Conservation (phyloP, 2,888 invertebrate species). For the Calliopum simillimum region DNA sequence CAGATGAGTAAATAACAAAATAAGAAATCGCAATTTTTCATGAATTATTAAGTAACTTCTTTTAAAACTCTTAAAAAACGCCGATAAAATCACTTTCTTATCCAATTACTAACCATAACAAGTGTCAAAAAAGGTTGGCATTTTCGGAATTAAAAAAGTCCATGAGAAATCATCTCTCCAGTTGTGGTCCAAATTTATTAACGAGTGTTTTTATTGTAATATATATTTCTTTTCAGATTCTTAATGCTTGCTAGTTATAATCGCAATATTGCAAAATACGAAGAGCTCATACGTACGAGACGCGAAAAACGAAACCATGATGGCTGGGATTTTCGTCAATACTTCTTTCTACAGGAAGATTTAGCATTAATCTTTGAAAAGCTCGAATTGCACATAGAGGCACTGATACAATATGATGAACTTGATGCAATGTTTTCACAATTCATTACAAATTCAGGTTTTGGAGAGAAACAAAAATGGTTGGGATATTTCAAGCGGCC, state of each 20-base stretch:
- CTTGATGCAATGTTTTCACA: conserved; percentile 96
- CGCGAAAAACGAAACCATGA: conserved; percentile 90
- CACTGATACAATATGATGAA: conserved; percentile 96
- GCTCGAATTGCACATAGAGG: conserved; percentile 92
- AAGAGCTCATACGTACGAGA: conserved; percentile 89
- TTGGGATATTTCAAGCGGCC: conserved; percentile 83
- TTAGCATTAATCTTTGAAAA: conserved; percentile 94
- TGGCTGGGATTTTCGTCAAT: conserved; percentile 94
- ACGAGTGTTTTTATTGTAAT: background rate
- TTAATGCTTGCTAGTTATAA: conserved; percentile 88
- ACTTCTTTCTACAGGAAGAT: conserved; percentile 95
- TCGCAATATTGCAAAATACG: conserved; percentile 85
- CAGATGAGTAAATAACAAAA: no score
- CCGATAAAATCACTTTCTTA: no score
- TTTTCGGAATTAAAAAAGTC: background rate
- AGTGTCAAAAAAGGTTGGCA: background rate
- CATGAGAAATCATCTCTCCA: no score
- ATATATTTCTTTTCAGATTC: conserved; percentile 55
- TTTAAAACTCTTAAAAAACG: no score
- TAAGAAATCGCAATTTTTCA: no score
- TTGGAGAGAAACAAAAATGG: conserved; percentile 89
- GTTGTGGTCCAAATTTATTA: no score
- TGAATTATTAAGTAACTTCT: no score
- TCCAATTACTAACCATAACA: no score
- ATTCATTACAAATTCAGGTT: conserved; percentile 93